Evolutionary conservation across 2,113 vertebrate genomes (phyloP).

Genomic region (Austrofundulus limnaeus): DNA sequence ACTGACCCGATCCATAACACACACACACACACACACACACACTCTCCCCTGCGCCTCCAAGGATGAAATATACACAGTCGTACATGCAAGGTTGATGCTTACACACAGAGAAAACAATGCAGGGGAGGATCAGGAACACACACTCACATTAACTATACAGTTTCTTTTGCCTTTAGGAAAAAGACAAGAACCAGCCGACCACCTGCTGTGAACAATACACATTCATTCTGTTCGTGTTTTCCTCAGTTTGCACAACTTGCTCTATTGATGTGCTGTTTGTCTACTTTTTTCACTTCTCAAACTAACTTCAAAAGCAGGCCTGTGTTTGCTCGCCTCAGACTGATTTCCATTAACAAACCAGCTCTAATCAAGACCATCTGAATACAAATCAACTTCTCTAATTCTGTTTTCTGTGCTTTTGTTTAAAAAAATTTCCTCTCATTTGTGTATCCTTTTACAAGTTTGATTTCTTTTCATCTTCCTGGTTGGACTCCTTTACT

Average conservation of each 20-base stretch:
- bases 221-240: conserved; percentile 62
- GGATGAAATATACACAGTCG: conserved; percentile 34
- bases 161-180: conserved; percentile 65
- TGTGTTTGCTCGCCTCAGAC: conserved; percentile 37
- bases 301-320: conserved; percentile 58
- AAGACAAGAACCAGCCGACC: conserved; percentile 47
- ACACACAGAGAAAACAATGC: conserved; percentile 40
- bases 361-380: conserved; percentile 8
- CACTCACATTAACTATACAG: conserved; percentile 24
- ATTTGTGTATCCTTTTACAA: background rate
- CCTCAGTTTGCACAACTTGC: conserved; percentile 60
- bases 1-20: conserved; percentile 75
- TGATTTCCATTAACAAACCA: conserved; percentile 37
- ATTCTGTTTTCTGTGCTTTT: background rate
- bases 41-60: conserved; percentile 27
- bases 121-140: conserved; percentile 4
- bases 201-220: conserved; percentile 71
- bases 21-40: conserved; percentile 55
- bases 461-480: background rate
- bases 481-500: background rate
- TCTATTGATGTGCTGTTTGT: conserved; percentile 66
- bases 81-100: conserved; percentile 43
- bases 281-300: conserved; percentile 57
- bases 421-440: background rate
- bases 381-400: background rate